phyloP scores from a whole-genome alignment of 2,888 invertebrate genomes.

The Sepiola atlantica region DNA sequence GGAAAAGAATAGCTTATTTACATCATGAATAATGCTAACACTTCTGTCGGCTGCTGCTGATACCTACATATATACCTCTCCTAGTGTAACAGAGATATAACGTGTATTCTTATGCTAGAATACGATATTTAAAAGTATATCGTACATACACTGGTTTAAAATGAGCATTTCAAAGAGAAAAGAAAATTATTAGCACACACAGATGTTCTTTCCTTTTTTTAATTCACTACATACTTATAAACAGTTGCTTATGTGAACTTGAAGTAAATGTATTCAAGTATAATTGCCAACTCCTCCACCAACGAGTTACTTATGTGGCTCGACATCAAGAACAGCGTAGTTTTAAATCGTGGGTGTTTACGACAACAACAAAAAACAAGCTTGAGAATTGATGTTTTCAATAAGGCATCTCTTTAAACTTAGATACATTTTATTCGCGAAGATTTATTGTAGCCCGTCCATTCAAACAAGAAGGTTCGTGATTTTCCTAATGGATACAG shows the following conservation, averaged over 20 bases:
- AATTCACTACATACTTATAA: neutral
- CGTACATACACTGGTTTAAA: neutral
- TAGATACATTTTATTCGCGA: neutral
- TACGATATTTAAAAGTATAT: neutral
- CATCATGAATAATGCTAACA: neutral
- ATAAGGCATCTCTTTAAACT: neutral
- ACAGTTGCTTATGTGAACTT: neutral
- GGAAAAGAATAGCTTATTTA: neutral
- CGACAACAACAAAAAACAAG: neutral
- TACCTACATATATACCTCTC: no score
- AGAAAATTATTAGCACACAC: neutral
- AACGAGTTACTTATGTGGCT: neutral
- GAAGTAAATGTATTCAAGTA: neutral
- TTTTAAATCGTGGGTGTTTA: neutral
- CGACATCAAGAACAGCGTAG: neutral
- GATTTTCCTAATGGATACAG: no score
- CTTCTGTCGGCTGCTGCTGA: neutral
- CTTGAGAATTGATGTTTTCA: neutral
- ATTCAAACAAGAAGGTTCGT: no score
- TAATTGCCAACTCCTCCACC: neutral
- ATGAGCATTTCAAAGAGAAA: neutral
- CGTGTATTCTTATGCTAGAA: neutral
- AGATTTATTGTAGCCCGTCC: neutral
- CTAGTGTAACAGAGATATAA: no score
- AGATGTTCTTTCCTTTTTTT: neutral